A percentile compares a stretch with the other conserved stretches of the same genome.
phyloP scores from a whole-genome alignment of 2,797 vertebrate species.

The Enteromius treurensis region DNA sequence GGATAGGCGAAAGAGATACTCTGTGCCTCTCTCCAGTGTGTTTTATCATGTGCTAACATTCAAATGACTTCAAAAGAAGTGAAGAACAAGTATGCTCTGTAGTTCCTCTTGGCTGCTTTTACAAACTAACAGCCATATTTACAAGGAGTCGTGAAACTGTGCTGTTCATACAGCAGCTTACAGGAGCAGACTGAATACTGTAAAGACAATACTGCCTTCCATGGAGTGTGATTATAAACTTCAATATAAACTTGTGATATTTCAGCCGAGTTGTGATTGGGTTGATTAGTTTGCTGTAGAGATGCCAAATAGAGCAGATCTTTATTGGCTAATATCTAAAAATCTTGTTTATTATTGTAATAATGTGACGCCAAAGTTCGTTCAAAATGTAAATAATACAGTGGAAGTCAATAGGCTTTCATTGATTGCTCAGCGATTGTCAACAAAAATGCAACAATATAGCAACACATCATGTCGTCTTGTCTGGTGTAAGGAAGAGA shows the following conservation, averaged over 20 bases:
- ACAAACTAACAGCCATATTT: not conserved
- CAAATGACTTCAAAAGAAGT: not conserved
- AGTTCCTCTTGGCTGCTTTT: not conserved
- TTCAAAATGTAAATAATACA: not conserved
- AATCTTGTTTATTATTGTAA: not conserved
- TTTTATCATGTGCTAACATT: conserved; percentile 5
- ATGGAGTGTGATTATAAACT: not conserved
- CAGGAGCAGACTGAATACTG: not conserved
- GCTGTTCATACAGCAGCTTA: not conserved
- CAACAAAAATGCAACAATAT: not conserved
- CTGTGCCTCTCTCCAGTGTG: not conserved
- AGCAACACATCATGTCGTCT: not conserved
- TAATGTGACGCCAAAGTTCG: not conserved
- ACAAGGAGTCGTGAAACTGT: not conserved
- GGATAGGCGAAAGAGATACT: conserved; percentile 7
- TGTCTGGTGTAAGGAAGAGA: not conserved
- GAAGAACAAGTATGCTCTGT: not conserved
- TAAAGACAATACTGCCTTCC: not conserved
- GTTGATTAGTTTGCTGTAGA: not conserved
- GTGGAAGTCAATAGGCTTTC: not conserved
- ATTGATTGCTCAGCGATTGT: not conserved
- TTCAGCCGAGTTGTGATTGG: no score
- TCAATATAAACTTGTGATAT: no score
- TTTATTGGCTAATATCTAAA: not conserved
- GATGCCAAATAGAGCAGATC: not conserved